phyloP scores from a whole-genome alignment of 2,113 vertebrate species.

The Pollimyrus isidori region DNA sequence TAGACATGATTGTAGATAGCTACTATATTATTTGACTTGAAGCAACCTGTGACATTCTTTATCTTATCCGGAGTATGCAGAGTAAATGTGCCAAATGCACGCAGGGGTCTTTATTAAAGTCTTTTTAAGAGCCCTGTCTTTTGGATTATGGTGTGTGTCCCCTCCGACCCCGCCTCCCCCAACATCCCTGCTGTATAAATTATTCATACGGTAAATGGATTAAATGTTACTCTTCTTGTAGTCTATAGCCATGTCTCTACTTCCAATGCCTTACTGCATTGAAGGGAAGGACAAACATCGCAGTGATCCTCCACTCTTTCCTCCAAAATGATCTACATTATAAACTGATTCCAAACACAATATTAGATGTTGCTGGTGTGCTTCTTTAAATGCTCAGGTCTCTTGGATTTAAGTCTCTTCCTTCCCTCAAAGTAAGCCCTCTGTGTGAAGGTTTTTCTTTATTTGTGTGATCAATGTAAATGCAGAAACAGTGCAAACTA shows the following conservation, averaged over 20 bases:
- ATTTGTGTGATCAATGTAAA: neutral
- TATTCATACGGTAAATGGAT: neutral
- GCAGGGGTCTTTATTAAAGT: neutral
- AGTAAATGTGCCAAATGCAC: neutral
- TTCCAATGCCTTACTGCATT: neutral
- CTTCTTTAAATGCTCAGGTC: neutral
- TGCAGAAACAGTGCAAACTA: neutral
- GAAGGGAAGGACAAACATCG: neutral
- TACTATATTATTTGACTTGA: neutral
- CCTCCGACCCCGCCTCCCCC: neutral
- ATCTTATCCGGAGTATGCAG: neutral
- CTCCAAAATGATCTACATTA: neutral
- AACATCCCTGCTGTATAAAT: neutral
- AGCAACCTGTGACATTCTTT: constrained; percentile 1
- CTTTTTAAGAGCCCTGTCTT: neutral
- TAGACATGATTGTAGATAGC: neutral
- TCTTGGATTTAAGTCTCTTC: neutral
- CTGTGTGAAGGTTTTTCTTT: neutral
- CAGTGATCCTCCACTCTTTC: neutral
- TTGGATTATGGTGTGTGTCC: neutral
- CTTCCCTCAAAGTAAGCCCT: constrained; percentile 15
- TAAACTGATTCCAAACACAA: neutral
- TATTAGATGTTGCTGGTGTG: neutral
- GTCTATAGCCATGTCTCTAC: neutral
- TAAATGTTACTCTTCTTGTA: neutral